Percentiles rank a stretch among this genome's conserved stretches.
Conservation (phyloP, 2,113 vertebrate species). For the Podiceps cristatus region DNA sequence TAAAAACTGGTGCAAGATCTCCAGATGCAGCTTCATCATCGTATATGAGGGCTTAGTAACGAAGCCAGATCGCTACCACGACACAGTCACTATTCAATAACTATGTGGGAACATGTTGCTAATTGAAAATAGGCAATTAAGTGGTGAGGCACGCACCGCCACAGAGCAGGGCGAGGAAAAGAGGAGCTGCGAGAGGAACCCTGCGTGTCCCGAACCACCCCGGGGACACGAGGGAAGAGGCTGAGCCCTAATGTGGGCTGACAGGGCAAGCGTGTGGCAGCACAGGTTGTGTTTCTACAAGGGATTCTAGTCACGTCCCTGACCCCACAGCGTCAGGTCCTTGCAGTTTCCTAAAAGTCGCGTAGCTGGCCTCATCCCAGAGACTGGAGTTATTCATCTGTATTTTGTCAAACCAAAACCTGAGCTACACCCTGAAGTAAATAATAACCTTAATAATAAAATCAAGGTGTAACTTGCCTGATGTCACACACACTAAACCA, state of each 20-base stretch:
- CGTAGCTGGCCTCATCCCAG: accelerated
- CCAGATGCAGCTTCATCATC: accelerated
- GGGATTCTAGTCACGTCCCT: neutral
- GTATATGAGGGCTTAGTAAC: accelerated
- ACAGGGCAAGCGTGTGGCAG: neutral
- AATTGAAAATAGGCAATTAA: neutral
- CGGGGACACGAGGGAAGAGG: neutral
- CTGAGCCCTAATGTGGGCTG: neutral
- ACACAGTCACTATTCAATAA: accelerated
- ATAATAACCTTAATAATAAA: accelerated
- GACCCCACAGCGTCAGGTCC: accelerated
- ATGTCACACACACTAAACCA: accelerated
- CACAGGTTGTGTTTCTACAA: accelerated
- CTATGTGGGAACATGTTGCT: accelerated
- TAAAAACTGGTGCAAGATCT: neutral
- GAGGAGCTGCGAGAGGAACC: neutral
- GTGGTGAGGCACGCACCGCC: accelerated
- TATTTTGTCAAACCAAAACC: neutral
- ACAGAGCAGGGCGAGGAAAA: neutral
- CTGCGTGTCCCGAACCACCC: accelerated
- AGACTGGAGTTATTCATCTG: accelerated
- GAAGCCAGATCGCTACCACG: accelerated
- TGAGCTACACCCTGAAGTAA: neutral
- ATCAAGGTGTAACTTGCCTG: neutral
- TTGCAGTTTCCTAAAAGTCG: neutral